A percentile compares a stretch with the other conserved stretches of the same genome.
Evolutionary conservation across 2,888 invertebrate genomes (phyloP).

Genomic region (Scaptodrosophila latifasciaeformis): DNA sequence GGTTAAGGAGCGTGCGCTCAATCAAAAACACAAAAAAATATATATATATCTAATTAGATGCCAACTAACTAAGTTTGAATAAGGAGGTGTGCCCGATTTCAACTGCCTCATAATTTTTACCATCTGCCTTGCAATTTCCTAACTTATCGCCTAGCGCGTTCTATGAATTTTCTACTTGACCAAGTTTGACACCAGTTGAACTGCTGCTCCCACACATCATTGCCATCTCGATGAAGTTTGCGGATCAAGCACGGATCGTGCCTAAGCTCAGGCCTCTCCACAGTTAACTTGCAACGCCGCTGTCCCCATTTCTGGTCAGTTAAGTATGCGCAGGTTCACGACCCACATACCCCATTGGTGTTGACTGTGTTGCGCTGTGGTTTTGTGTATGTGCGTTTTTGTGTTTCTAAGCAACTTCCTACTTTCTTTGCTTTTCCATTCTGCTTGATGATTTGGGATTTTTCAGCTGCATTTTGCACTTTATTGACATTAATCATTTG

Average conservation of each 20-base stretch:
- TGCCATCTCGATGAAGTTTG: slow-evolving; percentile 29
- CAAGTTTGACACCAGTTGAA: slow-evolving; percentile 48
- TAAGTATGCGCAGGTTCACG: slow-evolving; percentile 46
- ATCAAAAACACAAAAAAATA: no score
- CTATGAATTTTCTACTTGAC: slow-evolving; percentile 12
- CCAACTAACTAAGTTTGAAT: neutral
- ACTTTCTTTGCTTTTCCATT: no score
- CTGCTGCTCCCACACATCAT: slow-evolving; percentile 45
- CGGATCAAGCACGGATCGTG: slow-evolving; percentile 40
- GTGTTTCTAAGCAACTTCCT: slow-evolving; percentile 7
- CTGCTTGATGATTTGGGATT: slow-evolving; percentile 33
- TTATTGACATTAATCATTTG: slow-evolving; percentile 67
- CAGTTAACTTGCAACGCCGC: slow-evolving; percentile 5
- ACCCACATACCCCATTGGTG: slow-evolving; percentile 53
- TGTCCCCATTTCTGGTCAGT: slow-evolving; percentile 47
- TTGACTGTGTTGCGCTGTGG: no score
- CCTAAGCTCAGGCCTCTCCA: neutral
- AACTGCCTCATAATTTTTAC: slow-evolving; percentile 45
- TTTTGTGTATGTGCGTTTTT: slow-evolving; percentile 1
- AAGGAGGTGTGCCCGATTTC: slow-evolving; percentile 28
- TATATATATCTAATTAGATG: neutral
- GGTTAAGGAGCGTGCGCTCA: neutral
- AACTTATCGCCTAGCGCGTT: no score
- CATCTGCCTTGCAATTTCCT: slow-evolving; percentile 16
- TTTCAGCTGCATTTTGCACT: slow-evolving; percentile 38